Evolutionary conservation across 2,888 invertebrate species (phyloP), one percentile per base, ranked within the genome.

Genomic region (Argyra leucocephala): DNA sequence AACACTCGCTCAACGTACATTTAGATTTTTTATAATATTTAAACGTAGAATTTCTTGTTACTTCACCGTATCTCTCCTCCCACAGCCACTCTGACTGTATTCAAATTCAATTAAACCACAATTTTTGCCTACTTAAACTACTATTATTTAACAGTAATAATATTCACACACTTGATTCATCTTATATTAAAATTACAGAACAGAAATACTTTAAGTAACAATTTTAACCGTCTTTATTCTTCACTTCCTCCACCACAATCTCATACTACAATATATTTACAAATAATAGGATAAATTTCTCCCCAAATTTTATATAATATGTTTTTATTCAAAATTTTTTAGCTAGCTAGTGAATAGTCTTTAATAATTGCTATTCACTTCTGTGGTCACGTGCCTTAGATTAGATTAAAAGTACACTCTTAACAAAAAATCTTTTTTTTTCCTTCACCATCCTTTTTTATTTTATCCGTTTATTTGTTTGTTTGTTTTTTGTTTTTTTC

Each of bases 311-410:
- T 31, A 31, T 31, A 6, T 31, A 10, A 12, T 10, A 31, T 10
- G 31, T 31, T 31, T 31, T 31, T 26, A 6, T 26, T 26, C 7
- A n/a, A n/a, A n/a, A n/a, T n/a, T n/a, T n/a, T n/a, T n/a, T n/a
- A n/a, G n/a, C n/a, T n/a, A n/a, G n/a, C n/a, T n/a, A n/a, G 9
- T 48, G 48, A 61, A 61, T 61, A 61, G 61, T 61, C 31, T 21
- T 61, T 61, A 61, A 61, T 61, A 61, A 31, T 26, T 64, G 64
- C 59, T 66, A 66, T 66, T 68, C 67, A 66, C 66, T 66, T 63
- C 70, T 77, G 76, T 71, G 76, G 78, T 77, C 78, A 78, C 78
- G 78, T 78, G 78, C 65, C 70, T 64, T 59, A 70, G 69, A 71
- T 70, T 69, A 69, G 68, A 69, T 69, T 69, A 69, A 66, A 67